Evolutionary conservation across 2,797 vertebrate species (phyloP).

Genomic region (Trachops cirrhosus): DNA sequence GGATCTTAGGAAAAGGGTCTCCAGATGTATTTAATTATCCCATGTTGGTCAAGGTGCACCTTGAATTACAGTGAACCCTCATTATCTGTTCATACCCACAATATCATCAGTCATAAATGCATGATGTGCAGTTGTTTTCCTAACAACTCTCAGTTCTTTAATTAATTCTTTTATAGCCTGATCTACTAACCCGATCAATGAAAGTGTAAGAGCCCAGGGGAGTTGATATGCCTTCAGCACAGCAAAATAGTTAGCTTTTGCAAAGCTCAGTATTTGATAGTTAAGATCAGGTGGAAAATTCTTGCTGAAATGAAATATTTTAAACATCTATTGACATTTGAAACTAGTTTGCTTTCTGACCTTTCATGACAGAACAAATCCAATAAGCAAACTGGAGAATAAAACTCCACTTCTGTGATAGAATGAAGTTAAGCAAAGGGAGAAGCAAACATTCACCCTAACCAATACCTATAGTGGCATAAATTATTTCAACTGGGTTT

Average conservation of each 20-base stretch:
- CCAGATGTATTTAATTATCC: neutral
- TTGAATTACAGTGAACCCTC: constrained; percentile 7
- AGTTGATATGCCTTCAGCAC: neutral
- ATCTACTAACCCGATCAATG: neutral
- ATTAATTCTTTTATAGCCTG: neutral
- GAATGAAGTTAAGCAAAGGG: constrained; percentile 51
- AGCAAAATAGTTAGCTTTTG: constrained; percentile 55
- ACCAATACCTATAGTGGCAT: neutral
- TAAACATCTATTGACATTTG: constrained; percentile 71
- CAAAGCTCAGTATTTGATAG: constrained; percentile 52
- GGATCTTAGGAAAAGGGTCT: neutral
- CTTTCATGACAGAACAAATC: constrained; percentile 74
- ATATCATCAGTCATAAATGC: neutral
- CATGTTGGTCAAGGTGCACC: neutral
- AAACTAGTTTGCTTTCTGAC: constrained; percentile 65
- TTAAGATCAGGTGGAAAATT: constrained; percentile 13
- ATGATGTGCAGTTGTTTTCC: neutral
- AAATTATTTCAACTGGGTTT: neutral
- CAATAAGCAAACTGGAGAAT: constrained; percentile 62
- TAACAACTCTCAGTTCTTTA: neutral
- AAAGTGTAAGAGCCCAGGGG: neutral
- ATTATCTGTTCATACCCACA: neutral
- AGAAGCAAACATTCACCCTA: constrained; percentile 47
- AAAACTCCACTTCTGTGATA: constrained; percentile 41
- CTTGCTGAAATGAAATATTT: constrained; percentile 62